Conservation (phyloP, 2,888 invertebrate species). For the Tetragonisca angustula region DNA sequence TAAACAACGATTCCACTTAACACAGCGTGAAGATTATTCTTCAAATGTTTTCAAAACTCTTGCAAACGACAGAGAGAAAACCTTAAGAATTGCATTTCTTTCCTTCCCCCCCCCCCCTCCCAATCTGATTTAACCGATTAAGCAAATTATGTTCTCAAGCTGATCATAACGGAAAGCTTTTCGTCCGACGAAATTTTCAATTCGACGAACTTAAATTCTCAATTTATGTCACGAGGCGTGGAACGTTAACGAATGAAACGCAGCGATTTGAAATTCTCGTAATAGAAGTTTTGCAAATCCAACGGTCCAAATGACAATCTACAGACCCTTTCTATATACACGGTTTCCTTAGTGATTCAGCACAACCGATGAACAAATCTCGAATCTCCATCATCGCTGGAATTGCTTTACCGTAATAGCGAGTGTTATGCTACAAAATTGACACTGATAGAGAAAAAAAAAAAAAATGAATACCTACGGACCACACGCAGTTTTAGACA, state of each 20-base stretch:
- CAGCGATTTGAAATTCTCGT: constrained; percentile 17
- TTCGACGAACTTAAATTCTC: neutral
- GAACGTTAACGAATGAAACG: constrained; percentile 25
- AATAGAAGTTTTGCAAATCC: constrained; percentile 10
- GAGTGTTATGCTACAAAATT: constrained; percentile 8
- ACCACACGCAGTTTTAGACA: constrained; percentile 14
- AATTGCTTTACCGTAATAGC: constrained; percentile 29
- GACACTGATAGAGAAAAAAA: constrained; percentile 16
- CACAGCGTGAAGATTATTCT: neutral
- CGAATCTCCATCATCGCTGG: constrained; percentile 11
- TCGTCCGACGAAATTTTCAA: neutral
- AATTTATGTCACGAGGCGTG: neutral
- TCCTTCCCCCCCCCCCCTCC: no score
- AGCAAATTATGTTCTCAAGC: neutral
- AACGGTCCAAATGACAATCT: constrained; percentile 12
- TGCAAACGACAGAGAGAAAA: neutral
- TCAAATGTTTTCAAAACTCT: neutral
- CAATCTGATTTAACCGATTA: neutral
- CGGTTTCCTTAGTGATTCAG: constrained; percentile 22
- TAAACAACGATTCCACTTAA: neutral
- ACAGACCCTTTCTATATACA: neutral
- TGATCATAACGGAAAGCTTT: neutral
- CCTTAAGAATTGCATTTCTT: neutral
- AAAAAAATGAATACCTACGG: constrained; percentile 3
- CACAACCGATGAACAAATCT: constrained; percentile 18